These are phyloP conservation scores for Pogonocherus hispidulus DNA, from an alignment of 2,888 invertebrate genomes.

Conservation along the genomic window DNA sequence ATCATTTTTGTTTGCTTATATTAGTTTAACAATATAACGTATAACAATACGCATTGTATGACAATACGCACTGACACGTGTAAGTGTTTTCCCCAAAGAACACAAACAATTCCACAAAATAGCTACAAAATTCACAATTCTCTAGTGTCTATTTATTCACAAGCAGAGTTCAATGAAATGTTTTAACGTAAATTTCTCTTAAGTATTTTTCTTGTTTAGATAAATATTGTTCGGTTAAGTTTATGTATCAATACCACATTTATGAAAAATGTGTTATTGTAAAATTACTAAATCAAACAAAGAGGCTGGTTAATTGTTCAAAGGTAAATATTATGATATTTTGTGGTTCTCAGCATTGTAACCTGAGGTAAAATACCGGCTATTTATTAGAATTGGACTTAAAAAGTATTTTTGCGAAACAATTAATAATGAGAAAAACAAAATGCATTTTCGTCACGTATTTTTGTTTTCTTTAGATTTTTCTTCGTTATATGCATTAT, in stretches of 20 bases:
- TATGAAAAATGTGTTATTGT: neutral
- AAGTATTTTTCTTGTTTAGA: neutral
- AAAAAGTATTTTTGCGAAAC: no score
- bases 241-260: neutral
- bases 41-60: no score
- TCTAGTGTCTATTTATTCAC: neutral
- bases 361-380: no score
- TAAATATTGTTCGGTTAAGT: neutral
- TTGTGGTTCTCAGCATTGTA: neutral
- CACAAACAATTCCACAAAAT: neutral
- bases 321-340: constrained; percentile 12
- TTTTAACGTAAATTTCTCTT: neutral
- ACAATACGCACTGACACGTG: no score
- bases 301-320: neutral
- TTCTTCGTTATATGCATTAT: no score
- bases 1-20: no score
- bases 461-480: no score
- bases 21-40: no score
- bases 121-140: neutral
- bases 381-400: no score
- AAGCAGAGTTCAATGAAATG: neutral
- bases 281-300: constrained; percentile 10
- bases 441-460: no score
- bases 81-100: neutral
- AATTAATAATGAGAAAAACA: no score